Evolutionary conservation across 2,888 invertebrate genomes (phyloP), one percentile per base, ranked within the genome.

Genomic region (Sphinx pinastri): DNA sequence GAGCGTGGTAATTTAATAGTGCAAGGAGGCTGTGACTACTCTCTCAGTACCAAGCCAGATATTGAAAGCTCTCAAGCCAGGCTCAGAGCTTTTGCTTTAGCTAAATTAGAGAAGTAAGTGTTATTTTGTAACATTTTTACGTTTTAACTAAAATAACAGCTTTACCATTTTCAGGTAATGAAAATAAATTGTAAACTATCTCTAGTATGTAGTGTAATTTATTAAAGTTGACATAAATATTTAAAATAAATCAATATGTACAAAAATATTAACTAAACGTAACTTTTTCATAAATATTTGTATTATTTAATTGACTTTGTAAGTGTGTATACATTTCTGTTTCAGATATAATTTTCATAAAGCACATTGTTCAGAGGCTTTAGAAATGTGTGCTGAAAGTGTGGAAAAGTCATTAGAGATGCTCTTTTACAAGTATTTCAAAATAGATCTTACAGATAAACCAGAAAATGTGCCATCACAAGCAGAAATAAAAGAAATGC

Each of bases 1-100:
- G 96, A 97, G 79, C 94, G 96, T 75, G 97, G 97, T 7, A 96
- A 96, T 78, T 94, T 97, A 12, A 94, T 97, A 12, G 96, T 97
- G 0, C 96, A 96, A 89, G 96, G 96, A 63, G 95, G 95, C 58
- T 95, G 95, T 78, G 96, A 97, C 88, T 97, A 96, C 88, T 96
- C 97, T 0, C 75, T 93, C 47, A 92, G 91, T 47, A 85, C 88
- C 45, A 95, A 95, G 78, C 94, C 92, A 69, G 94, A 94, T 67
- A 94, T 95, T 0, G 85, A 94, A 73, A 94, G 95, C 8, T 95
- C 96, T 7, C 95, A 95, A 45, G 95, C 96, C 71, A 94, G 96
- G 71, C 89, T 96, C 16, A 95, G 96, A 79, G 94, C 96, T 76
- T 97, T 96, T 91, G 97, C 97, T 3, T 87, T 97, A 60, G 92